Base-by-base conservation (phyloP, 1,140 invertebrate species). In the Drosophila kikkawai region DNA sequence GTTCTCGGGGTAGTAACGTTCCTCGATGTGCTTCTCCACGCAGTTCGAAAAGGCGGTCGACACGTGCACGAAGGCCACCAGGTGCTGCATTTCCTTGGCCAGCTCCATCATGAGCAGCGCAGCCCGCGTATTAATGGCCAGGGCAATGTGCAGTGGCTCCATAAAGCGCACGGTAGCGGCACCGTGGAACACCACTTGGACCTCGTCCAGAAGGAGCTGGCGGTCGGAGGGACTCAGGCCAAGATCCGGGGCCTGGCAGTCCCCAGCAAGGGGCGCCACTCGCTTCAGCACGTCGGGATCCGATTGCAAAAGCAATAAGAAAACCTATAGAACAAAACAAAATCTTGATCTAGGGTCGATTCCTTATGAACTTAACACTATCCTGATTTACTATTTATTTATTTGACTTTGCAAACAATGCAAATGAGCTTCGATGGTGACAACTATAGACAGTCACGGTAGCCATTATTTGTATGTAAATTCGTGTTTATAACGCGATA, bases 101-200 rank as follows among this genome's bases (percentile, higher is more conserved):
- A 96, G 83, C 13, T 95, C 91, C 22, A 96, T n/a, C 48, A 91
- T 75, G 0, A 93, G 91, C 3, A 94, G 94, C 0, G 95, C 95
- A 1, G 95, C 95, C 11, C 94, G 92, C 0, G 95, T 94, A 69
- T 96, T 96, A 19, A 96, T 92, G 2, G 93, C 93, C 4, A 95
- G 88, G 0, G 95, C 94, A 7, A 93, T 82, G 85, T 95, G 95
- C 17, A 98, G 93, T 0, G 95, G 95, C 90, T 98, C 97, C 71
- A 97, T 96, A 93, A 98, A 98, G 93, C 87, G 76, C 8, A 98
- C 95, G 1, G 97, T 97, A 0, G 98, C 98, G 0, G 98, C 98
- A 5, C 94, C 95, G 80, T 98, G 97, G 83, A 98, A 96, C 1
- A 98, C 95, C 15, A 98, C 92, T 37, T 95, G 78, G 7, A 97